Evolutionary conservation across 2,888 invertebrate species (phyloP), one percentile per base, ranked within the genome.

Genomic region (Cheilosia impressa): DNA sequence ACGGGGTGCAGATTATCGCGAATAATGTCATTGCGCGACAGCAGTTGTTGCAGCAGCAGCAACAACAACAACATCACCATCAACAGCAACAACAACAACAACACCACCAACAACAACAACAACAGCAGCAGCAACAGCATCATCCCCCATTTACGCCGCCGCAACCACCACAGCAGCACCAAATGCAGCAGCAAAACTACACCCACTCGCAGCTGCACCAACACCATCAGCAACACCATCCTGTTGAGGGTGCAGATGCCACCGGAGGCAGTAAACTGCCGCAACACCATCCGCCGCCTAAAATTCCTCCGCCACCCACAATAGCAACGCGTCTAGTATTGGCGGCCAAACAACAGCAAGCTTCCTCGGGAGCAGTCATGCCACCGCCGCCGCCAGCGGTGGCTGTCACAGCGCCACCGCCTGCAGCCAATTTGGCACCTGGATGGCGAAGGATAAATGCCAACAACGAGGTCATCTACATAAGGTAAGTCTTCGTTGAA

Each of bases 361-460:
- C 69, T 53, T 82, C 81, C 47, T 27, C 87, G 52, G 72, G 60
- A 69, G 83, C 68, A 82, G 41, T 27, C 10, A 38, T 45, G 41
- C 15, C 60, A 24, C 55, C 68, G 19, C 65, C 83, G 79, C 41
- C 75, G 65, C 66, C 63, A 65, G 71, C 78, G 31, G 52, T 76
- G 47, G 24, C 69, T 69, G 76, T 15, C 52, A 66, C 34, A 72
- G 69, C 68, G 7, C 85, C 87, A 6, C 87, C 87, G 7, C 87
- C 87, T 77, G 55, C 88, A 72, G 90, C 92, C 80, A 92, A 94
- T 89, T 95, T 96, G 90, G 96, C 96, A 88, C 94, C 94, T 89
- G 96, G 96, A 87, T 97, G 96, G 96, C 96, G 95, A 92, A 94
- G 97, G 90, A 93, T 95, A 88, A 93, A 94, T 89, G 94, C 94